Conservation (phyloP, 2,888 invertebrate species). For the Eupithecia pulchellata region DNA sequence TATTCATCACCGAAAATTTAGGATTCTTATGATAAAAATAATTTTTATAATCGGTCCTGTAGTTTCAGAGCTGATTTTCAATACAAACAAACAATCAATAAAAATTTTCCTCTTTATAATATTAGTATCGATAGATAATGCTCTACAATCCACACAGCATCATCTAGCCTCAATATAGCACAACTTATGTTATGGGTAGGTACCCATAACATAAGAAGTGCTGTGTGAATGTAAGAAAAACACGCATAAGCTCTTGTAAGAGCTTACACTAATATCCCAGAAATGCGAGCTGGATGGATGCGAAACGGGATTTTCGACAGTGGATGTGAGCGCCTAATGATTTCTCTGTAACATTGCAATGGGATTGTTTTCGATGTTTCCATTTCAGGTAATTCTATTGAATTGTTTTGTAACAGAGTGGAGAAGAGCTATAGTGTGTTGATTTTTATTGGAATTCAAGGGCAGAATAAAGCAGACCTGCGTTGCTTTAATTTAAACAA, state of each 20-base stretch:
- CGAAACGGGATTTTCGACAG: slow-evolving; percentile 59
- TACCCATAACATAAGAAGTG: too few species aligned
- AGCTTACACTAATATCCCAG: slow-evolving; percentile 63
- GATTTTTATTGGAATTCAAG: neutral
- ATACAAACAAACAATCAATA: too few species aligned
- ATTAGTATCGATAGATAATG: too few species aligned
- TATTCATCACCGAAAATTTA: too few species aligned
- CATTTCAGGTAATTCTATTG: neutral
- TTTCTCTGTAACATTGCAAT: slow-evolving; percentile 48
- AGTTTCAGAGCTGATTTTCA: too few species aligned
- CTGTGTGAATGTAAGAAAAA: neutral
- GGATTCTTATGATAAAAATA: too few species aligned
- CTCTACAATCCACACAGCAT: too few species aligned
- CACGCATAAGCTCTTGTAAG: slow-evolving; percentile 14
- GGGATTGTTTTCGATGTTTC: slow-evolving; percentile 29
- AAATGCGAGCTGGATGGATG: slow-evolving; percentile 64
- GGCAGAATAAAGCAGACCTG: neutral
- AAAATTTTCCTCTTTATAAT: too few species aligned
- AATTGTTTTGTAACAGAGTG: slow-evolving; percentile 8
- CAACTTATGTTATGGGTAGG: too few species aligned
- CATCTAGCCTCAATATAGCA: too few species aligned
- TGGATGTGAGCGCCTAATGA: slow-evolving; percentile 56
- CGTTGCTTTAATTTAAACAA: neutral
- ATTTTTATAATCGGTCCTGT: too few species aligned
- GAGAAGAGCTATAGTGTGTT: neutral